Base-by-base conservation (phyloP, 2,113 vertebrate genomes). In the Syngnathus scovelli region DNA sequence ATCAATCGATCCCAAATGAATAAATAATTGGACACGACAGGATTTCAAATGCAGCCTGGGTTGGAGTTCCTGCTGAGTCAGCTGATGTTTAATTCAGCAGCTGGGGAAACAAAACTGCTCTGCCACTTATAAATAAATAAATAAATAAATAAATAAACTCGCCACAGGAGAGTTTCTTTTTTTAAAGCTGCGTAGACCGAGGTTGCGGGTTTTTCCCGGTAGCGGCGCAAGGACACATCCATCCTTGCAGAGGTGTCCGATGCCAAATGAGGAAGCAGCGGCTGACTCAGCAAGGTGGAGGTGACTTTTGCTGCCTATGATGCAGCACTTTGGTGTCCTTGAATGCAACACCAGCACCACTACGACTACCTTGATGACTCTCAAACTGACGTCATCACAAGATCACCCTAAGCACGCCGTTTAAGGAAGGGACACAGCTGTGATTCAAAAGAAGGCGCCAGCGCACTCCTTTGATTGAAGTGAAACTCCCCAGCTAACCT, bases 1-100 rank as follows among this genome's bases (percentile, higher is more conserved):
- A 82, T 75, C 27, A 12, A 70, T 21, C 54, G 2, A 12, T 43
- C 27, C 27, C 27, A 46, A 46, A 48, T 48, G 18, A 48, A 16
- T 16, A 18, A 78, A 52, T 60, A 60, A 54, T 79, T 83, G 77
- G 64, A 80, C 81, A 76, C 59, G 41, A 68, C 70, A 65, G 41
- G 51, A 64, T 58, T 54, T 63, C 58, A 71, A 64, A 33, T 33
- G 59, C 74, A 64, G 71, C 74, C 69, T 23, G 12, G 71, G 64
- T 69, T 66, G 63, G 51, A 41, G 38, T 74, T 82, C 75, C 76
- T 84, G 83, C 87, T 83, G 87, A 91, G 56, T 18, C 54, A 86
- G 81, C 79, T 84, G 13, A 91, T 89, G 76, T 68, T 85, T 88
- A 86, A 87, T 90, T 86, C 85, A 89, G 56, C 67, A 87, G 70